Conservation (phyloP, 1,140 invertebrate genomes). For the Zeugodacus cucurbitae region DNA sequence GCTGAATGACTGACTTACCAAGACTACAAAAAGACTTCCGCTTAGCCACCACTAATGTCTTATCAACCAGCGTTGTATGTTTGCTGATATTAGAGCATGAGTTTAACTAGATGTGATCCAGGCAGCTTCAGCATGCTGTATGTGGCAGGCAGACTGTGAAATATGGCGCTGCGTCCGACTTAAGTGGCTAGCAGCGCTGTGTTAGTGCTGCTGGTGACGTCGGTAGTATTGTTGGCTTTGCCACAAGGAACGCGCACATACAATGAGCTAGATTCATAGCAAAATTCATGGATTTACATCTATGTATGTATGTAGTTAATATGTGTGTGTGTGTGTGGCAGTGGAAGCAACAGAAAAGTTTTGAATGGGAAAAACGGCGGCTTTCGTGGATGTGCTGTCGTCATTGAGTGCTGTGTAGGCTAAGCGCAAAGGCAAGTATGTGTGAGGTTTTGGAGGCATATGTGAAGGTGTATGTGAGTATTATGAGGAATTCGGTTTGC, state of each 20-base stretch:
- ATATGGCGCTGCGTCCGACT: background rate
- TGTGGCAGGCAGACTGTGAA: background rate
- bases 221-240: background rate
- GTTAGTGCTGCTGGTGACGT: background rate
- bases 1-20: background rate
- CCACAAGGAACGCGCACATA: background rate
- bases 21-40: background rate
- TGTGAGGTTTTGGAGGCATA: background rate
- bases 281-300: background rate
- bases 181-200: background rate
- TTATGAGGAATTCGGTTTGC: background rate
- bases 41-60: background rate
- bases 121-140: background rate
- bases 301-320: background rate
- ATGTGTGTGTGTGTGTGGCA: background rate
- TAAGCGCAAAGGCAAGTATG: background rate
- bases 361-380: background rate
- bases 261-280: background rate
- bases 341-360: background rate
- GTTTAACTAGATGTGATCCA: background rate
- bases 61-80: background rate
- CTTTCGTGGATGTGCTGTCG: background rate
- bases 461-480: no score
- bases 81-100: background rate
- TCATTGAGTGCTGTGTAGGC: background rate